Percentiles rank a stretch among this genome's conserved stretches.
These are phyloP conservation scores for Rafetus swinhoei DNA, from an alignment of 2,113 vertebrate species.

Conservation along the genomic window DNA sequence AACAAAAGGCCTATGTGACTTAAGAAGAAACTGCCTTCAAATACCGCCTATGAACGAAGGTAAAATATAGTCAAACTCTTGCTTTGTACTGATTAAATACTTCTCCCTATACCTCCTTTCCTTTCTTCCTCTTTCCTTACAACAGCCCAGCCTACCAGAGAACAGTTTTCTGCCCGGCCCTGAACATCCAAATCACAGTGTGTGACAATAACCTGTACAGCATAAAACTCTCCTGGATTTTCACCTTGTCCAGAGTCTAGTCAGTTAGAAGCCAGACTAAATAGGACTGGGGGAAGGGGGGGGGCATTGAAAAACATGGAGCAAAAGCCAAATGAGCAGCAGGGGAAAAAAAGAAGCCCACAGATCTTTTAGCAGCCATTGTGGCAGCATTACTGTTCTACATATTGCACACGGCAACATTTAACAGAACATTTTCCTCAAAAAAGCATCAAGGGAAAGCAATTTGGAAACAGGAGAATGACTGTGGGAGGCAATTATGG, in stretches of 20 bases:
- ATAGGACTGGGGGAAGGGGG: not conserved
- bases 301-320: not conserved
- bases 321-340: not conserved
- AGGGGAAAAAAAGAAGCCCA: not conserved
- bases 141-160: fast-evolving
- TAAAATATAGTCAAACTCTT: not conserved
- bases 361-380: not conserved
- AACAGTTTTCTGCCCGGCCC: not conserved
- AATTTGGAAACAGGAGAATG: not conserved
- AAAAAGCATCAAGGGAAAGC: not conserved
- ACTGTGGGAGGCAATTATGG: not conserved
- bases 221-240: not conserved
- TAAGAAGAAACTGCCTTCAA: not conserved
- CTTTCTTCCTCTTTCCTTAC: not conserved
- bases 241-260: not conserved
- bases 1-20: not conserved
- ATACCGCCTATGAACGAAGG: not conserved
- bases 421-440: not conserved
- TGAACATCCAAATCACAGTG: not conserved
- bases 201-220: not conserved
- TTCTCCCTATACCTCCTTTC: not conserved
- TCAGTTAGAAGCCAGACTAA: slow-evolving; percentile 4
- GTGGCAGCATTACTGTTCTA: not conserved
- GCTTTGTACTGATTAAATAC: not conserved
- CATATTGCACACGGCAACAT: not conserved